Conservation (phyloP, 2,797 vertebrate species). For the Bradypodion ventrale region DNA sequence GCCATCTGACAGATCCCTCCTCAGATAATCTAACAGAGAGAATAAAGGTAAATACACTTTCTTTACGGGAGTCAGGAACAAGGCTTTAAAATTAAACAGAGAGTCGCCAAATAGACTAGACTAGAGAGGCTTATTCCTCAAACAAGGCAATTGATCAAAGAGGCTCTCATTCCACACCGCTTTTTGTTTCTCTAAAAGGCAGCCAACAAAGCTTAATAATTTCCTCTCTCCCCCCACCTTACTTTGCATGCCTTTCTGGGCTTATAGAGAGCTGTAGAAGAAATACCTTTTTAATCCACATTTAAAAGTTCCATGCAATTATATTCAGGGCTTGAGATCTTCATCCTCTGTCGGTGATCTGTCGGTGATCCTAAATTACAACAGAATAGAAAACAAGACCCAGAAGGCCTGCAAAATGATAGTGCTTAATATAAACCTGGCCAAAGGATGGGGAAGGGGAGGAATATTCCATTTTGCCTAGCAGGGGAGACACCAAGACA, state of each 20-base stretch:
- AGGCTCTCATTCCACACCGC: background rate
- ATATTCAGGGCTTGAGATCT: background rate
- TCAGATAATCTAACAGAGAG: background rate
- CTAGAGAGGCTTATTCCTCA: background rate
- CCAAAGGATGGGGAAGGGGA: background rate
- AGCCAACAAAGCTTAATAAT: background rate
- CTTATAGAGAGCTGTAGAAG: background rate
- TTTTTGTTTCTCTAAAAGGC: background rate
- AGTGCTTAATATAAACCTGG: background rate
- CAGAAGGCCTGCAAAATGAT: background rate
- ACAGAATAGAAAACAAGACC: no score
- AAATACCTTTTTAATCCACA: conserved; percentile 3
- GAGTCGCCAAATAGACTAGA: no score
- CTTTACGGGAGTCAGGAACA: background rate
- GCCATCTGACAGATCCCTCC: background rate
- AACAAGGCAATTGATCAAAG: background rate
- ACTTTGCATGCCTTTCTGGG: background rate
- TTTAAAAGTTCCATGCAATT: background rate
- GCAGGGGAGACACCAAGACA: background rate
- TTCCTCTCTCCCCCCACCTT: no score
- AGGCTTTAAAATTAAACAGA: background rate
- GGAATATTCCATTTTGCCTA: background rate
- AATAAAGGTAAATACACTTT: background rate
- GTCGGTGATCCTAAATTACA: no score
- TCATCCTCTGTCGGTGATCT: background rate